phyloP scores from a whole-genome alignment of 2,888 invertebrate genomes.

The Leuctra nigra region DNA sequence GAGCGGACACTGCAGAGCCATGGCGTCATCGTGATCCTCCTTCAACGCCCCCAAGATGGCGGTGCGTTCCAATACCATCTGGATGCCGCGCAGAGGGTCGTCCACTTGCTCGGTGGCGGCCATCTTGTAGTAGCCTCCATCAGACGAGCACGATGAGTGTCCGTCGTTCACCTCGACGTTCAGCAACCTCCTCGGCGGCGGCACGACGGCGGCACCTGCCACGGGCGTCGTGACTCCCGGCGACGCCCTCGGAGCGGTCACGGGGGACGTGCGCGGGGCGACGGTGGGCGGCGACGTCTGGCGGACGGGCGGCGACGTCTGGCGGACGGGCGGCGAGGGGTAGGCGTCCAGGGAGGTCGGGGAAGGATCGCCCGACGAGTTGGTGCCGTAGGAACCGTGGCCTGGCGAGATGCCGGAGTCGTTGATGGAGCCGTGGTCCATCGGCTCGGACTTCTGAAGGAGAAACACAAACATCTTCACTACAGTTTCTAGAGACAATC shows the following conservation, averaged over 20 bases:
- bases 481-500: no score
- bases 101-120: conserved; percentile 28
- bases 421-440: conserved; percentile 46
- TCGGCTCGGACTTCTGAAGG: conserved; percentile 52
- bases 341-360: conserved; percentile 35
- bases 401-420: conserved; percentile 55
- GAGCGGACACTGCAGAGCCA: conserved; percentile 42
- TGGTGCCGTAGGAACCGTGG: conserved; percentile 50
- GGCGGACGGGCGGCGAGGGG: conserved; percentile 35
- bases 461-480: conserved; percentile 31
- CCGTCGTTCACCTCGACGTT: neutral
- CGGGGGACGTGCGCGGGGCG: conserved; percentile 41
- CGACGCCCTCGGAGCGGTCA: conserved; percentile 38
- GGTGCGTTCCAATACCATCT: conserved; percentile 38
- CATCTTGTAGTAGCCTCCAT: conserved; percentile 2
- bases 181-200: conserved; percentile 32
- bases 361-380: conserved; percentile 20
- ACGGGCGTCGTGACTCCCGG: conserved; percentile 30
- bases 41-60: conserved; percentile 20
- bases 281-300: neutral
- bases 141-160: neutral
- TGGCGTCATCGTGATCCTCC: neutral
- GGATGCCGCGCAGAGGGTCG: conserved; percentile 38
- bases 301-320: neutral
- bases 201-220: no score